Evolutionary conservation across 2,888 invertebrate genomes (phyloP).

Genomic region (Anthoptus insignis): DNA sequence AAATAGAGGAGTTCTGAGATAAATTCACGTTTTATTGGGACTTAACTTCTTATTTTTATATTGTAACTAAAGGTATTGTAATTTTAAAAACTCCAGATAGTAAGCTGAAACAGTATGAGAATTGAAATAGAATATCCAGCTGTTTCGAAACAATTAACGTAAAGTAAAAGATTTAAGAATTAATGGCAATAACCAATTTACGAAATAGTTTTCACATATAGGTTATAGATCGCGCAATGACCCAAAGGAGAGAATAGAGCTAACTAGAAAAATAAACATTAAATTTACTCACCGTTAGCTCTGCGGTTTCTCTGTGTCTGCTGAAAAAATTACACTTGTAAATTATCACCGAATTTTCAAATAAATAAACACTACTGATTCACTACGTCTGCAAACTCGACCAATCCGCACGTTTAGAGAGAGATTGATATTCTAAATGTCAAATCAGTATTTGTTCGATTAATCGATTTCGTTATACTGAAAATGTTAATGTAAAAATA

Average conservation of each 20-base stretch:
- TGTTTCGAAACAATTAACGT: no score
- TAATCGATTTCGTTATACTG: slow-evolving; percentile 28
- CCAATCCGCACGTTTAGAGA: slow-evolving; percentile 63
- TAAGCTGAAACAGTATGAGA: no score
- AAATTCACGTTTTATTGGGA: no score
- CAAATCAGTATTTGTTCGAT: slow-evolving; percentile 39
- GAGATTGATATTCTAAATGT: slow-evolving; percentile 32
- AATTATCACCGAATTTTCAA: slow-evolving; percentile 79
- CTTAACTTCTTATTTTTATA: no score
- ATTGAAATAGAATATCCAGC: no score
- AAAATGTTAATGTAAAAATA: not conserved
- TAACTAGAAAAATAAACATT: slow-evolving; percentile 12
- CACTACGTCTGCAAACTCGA: slow-evolving; percentile 53
- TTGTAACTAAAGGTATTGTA: no score
- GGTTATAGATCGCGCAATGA: slow-evolving; percentile 25
- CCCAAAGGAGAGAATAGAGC: not conserved
- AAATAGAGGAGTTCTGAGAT: no score
- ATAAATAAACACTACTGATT: slow-evolving; percentile 74
- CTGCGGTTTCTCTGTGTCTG: slow-evolving; percentile 51
- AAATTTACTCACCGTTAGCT: slow-evolving; percentile 61
- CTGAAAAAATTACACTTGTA: slow-evolving; percentile 72
- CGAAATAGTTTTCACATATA: slow-evolving; percentile 6
- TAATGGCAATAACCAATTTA: not conserved
- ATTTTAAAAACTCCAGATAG: no score
- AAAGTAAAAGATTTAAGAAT: not conserved